A percentile compares a stretch with the other conserved stretches of the same genome.
phyloP scores from a whole-genome alignment of 2,797 vertebrate species.

The Neomorphus geoffroyi region DNA sequence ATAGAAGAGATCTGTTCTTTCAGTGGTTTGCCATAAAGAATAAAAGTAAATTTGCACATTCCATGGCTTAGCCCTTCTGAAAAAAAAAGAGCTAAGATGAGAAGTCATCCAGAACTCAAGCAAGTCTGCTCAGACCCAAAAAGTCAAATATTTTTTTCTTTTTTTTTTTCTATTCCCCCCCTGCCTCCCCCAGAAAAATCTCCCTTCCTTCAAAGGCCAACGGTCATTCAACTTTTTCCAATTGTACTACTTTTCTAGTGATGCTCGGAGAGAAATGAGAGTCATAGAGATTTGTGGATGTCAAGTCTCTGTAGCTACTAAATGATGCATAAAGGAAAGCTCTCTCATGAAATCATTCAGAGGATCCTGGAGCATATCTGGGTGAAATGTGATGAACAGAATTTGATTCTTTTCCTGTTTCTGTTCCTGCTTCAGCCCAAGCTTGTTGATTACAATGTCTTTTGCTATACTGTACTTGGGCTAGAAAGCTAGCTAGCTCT shows the following conservation, averaged over 20 bases:
- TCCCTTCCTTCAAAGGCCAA: not conserved
- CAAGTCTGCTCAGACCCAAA: not conserved
- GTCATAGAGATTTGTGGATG: not conserved
- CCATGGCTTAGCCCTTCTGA: constrained; percentile 16
- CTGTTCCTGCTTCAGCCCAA: not conserved
- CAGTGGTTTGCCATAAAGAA: not conserved
- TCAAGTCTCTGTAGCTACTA: not conserved
- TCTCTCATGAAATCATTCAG: not conserved
- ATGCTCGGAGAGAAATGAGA: not conserved
- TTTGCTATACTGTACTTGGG: not conserved
- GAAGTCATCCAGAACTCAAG: not conserved
- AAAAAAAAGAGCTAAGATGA: not conserved
- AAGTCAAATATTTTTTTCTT: no score
- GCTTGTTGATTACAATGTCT: not conserved
- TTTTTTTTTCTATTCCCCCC: not conserved
- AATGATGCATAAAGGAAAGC: not conserved
- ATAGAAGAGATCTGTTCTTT: not conserved
- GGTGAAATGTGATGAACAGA: not conserved
- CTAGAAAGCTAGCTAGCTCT: not conserved
- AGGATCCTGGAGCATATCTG: not conserved
- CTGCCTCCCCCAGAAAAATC: not conserved
- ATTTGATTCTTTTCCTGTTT: not conserved
- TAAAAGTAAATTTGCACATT: not conserved
- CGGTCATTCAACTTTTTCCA: not conserved
- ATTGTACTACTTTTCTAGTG: not conserved